Evolutionary conservation across 2,797 vertebrate genomes (phyloP).

Genomic region (Scomberomorus guttatus): DNA sequence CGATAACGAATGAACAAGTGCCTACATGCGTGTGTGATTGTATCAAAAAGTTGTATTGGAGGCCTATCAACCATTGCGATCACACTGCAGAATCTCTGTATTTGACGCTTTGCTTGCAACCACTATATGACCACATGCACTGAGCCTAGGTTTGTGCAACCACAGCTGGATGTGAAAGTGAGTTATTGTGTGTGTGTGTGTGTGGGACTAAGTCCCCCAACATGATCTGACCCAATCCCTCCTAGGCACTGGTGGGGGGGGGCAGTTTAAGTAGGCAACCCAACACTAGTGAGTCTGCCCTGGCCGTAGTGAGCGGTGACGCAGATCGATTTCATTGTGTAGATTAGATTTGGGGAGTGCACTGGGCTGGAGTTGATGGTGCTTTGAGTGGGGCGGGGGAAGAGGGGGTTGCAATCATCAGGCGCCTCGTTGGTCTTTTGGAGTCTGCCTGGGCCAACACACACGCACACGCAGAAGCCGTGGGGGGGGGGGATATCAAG

Average conservation of each 20-base stretch:
- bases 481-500: conserved; percentile 37
- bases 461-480: conserved; percentile 35
- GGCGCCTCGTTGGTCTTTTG: conserved; percentile 69
- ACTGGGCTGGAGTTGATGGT: conserved; percentile 58
- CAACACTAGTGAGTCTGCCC: conserved; percentile 45
- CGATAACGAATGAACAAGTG: conserved; percentile 30
- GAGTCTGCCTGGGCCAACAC: conserved; percentile 60
- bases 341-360: conserved; percentile 76
- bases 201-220: conserved; percentile 15
- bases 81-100: conserved; percentile 1
- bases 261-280: conserved; percentile 57
- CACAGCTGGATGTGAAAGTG: conserved; percentile 17
- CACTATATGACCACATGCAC: conserved; percentile 15
- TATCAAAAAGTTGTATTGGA: conserved; percentile 6
- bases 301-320: conserved; percentile 41
- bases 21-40: neutral
- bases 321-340: conserved; percentile 66
- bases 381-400: conserved; percentile 49
- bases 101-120: neutral
- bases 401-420: conserved; percentile 51
- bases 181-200: conserved; percentile 14
- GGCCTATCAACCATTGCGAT: conserved; percentile 6
- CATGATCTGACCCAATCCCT: conserved; percentile 33
- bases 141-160: conserved; percentile 17
- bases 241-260: neutral